Percentiles rank a stretch among this genome's conserved stretches.
Conservation (phyloP, 2,797 vertebrate species). For the Bucorvus abyssinicus region DNA sequence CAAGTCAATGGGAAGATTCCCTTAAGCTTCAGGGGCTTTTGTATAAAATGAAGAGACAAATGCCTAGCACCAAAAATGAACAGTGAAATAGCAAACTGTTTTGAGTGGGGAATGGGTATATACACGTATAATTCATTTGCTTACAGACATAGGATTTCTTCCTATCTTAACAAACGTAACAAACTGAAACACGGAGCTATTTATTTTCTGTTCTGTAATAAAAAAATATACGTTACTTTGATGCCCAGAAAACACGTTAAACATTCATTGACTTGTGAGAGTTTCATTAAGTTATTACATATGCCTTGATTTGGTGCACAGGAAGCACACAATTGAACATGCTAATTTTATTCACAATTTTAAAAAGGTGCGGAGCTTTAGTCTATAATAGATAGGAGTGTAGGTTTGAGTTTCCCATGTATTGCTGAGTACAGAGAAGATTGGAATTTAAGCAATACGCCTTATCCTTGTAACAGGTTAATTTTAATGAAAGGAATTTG, state of each 20-base stretch:
- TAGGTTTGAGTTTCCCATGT: neutral
- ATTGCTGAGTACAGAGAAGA: neutral
- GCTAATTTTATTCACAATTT: slow-evolving; percentile 6
- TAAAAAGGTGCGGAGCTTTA: neutral
- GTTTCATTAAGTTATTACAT: slow-evolving; percentile 23
- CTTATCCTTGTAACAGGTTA: neutral
- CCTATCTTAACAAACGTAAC: neutral
- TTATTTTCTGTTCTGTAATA: slow-evolving; percentile 2
- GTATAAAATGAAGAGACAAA: neutral
- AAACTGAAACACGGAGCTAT: slow-evolving; percentile 9
- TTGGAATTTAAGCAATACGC: neutral
- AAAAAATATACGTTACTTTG: slow-evolving; percentile 15
- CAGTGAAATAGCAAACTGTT: neutral
- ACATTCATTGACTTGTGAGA: slow-evolving; percentile 35
- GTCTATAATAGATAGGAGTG: neutral
- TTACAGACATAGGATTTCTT: neutral
- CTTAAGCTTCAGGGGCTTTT: neutral
- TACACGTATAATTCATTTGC: neutral
- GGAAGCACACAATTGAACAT: slow-evolving; percentile 11
- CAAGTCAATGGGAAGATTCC: neutral
- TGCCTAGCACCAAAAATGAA: neutral
- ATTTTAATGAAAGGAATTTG: neutral
- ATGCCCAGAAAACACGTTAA: slow-evolving; percentile 45
- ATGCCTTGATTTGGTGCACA: neutral
- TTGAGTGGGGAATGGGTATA: neutral